Evolutionary conservation across 2,888 invertebrate genomes (phyloP).

Genomic region (Eulithis prunata): DNA sequence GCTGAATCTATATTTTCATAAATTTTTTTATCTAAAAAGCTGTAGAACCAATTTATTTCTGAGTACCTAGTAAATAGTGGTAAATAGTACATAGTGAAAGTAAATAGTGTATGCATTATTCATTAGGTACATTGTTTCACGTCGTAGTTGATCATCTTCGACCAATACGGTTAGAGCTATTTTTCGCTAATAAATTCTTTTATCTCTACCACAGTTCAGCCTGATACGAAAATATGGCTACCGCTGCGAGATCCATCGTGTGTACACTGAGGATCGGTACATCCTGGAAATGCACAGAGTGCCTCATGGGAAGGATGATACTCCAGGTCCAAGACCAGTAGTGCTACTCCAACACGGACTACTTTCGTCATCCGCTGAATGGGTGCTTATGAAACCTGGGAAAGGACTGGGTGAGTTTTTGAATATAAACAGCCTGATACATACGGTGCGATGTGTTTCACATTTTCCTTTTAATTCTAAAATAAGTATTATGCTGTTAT

Average conservation of each 20-base stretch:
- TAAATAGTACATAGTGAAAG: no score
- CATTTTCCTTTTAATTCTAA: no score
- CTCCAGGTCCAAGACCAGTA: slow-evolving; percentile 65
- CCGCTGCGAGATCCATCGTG: slow-evolving; percentile 88
- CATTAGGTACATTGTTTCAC: no score
- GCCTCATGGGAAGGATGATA: slow-evolving; percentile 78
- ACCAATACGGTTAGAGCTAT: no score
- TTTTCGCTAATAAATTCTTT: no score
- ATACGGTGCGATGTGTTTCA: no score
- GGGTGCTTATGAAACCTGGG: slow-evolving; percentile 88
- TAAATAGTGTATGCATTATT: no score
- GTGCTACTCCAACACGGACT: slow-evolving; percentile 93
- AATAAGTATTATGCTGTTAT: no score
- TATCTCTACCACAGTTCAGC: slow-evolving; percentile 56
- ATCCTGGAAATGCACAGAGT: slow-evolving; percentile 92
- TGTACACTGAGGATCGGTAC: slow-evolving; percentile 92
- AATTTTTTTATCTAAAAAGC: not conserved
- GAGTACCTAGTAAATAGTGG: no score
- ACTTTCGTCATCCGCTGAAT: slow-evolving; percentile 90
- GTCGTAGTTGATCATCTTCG: no score
- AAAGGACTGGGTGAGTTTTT: slow-evolving; percentile 79
- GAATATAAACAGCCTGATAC: no score
- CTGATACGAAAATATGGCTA: slow-evolving; percentile 85
- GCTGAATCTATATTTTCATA: not conserved
- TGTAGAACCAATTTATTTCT: no score